Base-by-base conservation (phyloP, 2,113 vertebrate genomes). In the Brachypteracias leptosomus region DNA sequence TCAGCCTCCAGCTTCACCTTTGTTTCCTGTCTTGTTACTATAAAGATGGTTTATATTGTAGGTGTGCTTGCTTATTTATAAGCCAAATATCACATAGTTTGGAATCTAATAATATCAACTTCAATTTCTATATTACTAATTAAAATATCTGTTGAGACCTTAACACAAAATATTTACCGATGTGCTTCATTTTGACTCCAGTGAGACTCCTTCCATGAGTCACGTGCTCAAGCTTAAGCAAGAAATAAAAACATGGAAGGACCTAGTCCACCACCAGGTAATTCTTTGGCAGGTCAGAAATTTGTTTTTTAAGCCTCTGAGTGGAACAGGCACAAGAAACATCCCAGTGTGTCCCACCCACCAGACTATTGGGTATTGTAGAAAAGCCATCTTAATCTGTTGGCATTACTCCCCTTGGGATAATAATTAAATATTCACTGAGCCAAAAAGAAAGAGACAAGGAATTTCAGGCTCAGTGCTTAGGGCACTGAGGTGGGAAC, bases 361-460 rank as follows among this genome's bases (percentile, higher is more conserved):
- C 16, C 31, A 89, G 51, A 73, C 10, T 80, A 88, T 57, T 40
- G 16, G 36, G 11, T 59, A 86, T 80, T 3, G 4, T 29, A 67
- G 36, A 77, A 89, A 88, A 88, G 3, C 22, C 44, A 31, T 76
- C n/a, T 49, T 80, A 62, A 89, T 80, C 68, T 49, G 25, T 77
- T 91, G 88, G 44, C 62, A 40, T 65, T 78, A 62, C 11, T 82
- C 33, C 40, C 26, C 12, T 13, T 91, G 11, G 49, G 33, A 35
- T 95, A 93, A 90, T 88, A 80, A 93, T 80, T 95, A 94, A 90
- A 78, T 72, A 85, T 29, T 94, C 16, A 25, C 44, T 90, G 71
- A 87, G 13, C 20, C 66, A 72, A 93, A 85, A 38, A 91, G 33
- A 72, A 91, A 24, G 40, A 93, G 71, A 90, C 16, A 59, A 85